Percentiles rank a stretch among this genome's conserved stretches.
Evolutionary conservation across 2,113 vertebrate species (phyloP).

Genomic region (Cyanoliseus patagonus): DNA sequence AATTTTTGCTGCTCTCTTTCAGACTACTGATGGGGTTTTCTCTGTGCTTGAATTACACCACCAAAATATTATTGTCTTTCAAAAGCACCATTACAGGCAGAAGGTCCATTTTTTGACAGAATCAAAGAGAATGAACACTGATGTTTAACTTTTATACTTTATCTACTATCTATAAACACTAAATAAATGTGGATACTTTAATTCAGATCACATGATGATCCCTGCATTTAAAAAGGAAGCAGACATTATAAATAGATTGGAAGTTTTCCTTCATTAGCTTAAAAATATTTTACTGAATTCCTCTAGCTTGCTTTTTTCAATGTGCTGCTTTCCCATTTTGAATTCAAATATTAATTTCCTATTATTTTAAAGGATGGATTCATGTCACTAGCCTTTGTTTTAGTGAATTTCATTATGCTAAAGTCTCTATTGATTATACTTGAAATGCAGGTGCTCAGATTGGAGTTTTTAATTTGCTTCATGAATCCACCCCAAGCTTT

Average conservation of each 20-base stretch:
- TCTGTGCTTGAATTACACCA: not conserved
- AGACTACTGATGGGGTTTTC: not conserved
- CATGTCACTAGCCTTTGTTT: not conserved
- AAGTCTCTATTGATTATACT: not conserved
- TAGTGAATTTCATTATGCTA: not conserved
- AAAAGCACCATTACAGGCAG: not conserved
- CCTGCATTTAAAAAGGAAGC: not conserved
- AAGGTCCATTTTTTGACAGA: not conserved
- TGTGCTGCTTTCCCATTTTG: not conserved
- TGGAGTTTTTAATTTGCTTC: not conserved
- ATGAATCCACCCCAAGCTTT: not conserved
- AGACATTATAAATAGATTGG: not conserved
- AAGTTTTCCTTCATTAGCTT: not conserved
- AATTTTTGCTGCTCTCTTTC: not conserved
- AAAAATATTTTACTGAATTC: not conserved
- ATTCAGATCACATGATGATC: not conserved
- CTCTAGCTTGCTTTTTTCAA: not conserved
- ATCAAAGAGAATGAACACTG: not conserved
- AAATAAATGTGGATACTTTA: not conserved
- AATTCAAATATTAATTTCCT: not conserved
- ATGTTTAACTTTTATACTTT: not conserved
- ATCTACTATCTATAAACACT: not conserved
- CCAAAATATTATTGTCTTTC: not conserved
- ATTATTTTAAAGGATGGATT: not conserved
- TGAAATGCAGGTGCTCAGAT: not conserved